Percentiles rank a stretch among this genome's conserved stretches.
These are phyloP conservation scores for Xiphophorus couchianus DNA, from an alignment of 2,113 vertebrate genomes.

Conservation along the genomic window DNA sequence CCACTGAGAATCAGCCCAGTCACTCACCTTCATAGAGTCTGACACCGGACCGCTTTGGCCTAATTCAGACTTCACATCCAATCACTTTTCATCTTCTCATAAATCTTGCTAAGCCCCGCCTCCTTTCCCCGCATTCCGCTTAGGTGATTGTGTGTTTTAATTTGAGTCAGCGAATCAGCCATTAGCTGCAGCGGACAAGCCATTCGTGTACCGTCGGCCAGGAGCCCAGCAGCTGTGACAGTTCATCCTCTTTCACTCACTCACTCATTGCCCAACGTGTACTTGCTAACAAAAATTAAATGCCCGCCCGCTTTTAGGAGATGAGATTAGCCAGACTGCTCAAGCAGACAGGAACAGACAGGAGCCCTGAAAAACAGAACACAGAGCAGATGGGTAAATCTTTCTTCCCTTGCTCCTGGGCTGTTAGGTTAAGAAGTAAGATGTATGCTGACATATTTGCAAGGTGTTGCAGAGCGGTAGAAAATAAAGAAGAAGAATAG, in stretches of 20 bases:
- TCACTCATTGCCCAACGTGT: background rate
- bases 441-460: conserved; percentile 48
- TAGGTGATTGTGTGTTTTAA: conserved; percentile 70
- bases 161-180: conserved; percentile 60
- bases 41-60: conserved; percentile 66
- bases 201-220: conserved; percentile 42
- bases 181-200: conserved; percentile 55
- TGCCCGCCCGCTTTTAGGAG: conserved; percentile 42
- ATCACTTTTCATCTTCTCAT: conserved; percentile 72
- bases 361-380: conserved; percentile 23
- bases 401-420: conserved; percentile 2
- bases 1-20: conserved; percentile 60
- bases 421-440: conserved; percentile 13
- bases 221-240: conserved; percentile 55
- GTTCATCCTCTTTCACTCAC: conserved; percentile 53
- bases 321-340: conserved; percentile 34
- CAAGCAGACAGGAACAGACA: conserved; percentile 21
- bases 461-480: conserved; percentile 30
- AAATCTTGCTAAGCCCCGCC: conserved; percentile 59
- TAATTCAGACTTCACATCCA: conserved; percentile 75
- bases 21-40: conserved; percentile 72
- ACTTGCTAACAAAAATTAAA: conserved; percentile 41
- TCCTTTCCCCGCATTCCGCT: conserved; percentile 55
- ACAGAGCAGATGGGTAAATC: conserved; percentile 15
- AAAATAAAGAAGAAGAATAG: conserved; percentile 2